Base-by-base conservation (phyloP, 1,140 invertebrate species). In the Aphis craccivora region DNA sequence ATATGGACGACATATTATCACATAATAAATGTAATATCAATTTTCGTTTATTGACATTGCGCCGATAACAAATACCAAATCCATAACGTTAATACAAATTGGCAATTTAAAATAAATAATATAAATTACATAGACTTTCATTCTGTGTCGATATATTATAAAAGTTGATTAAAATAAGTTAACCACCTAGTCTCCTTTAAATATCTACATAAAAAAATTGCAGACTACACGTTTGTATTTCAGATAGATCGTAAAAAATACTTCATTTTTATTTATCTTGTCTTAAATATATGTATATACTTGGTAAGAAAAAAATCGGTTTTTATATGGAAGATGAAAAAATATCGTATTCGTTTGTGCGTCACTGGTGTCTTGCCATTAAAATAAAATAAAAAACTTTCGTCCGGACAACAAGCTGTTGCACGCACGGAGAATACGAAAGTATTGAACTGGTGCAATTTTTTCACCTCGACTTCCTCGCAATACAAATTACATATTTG, bases 91-190 rank as follows among this genome's bases (percentile, higher is more conserved):
- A 18, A n/a, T 76, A 76, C 14, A 35, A n/a, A n/a, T 18, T 14
- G 14, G 0, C 14, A 2, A 76, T 76, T 76, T n/a, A n/a, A n/a
- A 76, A 67, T 67, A 11, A 67, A 67, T 67, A 67, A n/a, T n/a
- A 25, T 67, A 67, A 9, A n/a, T 3, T 3, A n/a, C 30, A 67
- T n/a, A 76, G 14, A 18, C 14, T 76, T 76, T 76, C 30, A 76
- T n/a, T 76, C 30, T 76, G n/a, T 6, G 14, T 20, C 5, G 4
- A n/a, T 35, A 18, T n/a, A 76, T 18, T 76, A 76, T 35, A n/a
- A n/a, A n/a, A 76, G 5, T 76, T n/a, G 60, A 76, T n/a, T n/a
- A 76, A 76, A n/a, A 76, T 76, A 76, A 76, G n/a, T 76, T 76
- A 67, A n/a, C n/a, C 60, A 2, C n/a, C 14, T 14, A 1, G 14